A percentile compares a stretch with the other conserved stretches of the same genome.
Evolutionary conservation across 2,113 vertebrate species (phyloP).

Genomic region (Pseudolaguvia tuberculata): DNA sequence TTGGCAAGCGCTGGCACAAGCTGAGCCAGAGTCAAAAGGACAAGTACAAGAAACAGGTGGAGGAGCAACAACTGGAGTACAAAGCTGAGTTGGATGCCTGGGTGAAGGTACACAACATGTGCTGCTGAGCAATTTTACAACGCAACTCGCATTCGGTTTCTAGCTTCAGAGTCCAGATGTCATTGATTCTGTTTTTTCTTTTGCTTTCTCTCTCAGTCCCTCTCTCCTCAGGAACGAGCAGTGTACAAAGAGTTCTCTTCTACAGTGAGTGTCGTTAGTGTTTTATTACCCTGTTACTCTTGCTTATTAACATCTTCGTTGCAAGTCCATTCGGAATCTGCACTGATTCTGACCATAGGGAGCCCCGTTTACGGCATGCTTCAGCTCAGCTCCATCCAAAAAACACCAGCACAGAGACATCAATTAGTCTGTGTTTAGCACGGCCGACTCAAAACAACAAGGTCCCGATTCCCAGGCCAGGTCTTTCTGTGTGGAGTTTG

Average conservation of each 20-base stretch:
- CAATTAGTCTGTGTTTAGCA: background rate
- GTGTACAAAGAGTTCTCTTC: conserved; percentile 70
- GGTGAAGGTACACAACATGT: conserved; percentile 63
- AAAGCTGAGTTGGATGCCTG: conserved; percentile 70
- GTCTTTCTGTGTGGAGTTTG: too few relatives aligned
- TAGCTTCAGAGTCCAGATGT: background rate
- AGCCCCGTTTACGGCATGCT: background rate
- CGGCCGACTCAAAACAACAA: too few relatives aligned
- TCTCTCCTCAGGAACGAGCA: conserved; percentile 70
- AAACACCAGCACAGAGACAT: background rate
- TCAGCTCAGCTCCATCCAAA: background rate
- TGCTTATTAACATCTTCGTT: background rate
- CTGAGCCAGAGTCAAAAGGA: conserved; percentile 71
- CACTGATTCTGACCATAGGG: background rate
- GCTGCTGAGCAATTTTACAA: background rate
- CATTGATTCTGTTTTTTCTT: background rate
- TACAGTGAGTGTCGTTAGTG: conserved; percentile 59
- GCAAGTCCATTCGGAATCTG: background rate
- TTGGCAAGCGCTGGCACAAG: conserved; percentile 76
- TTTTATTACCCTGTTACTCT: background rate
- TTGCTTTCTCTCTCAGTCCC: conserved; percentile 56
- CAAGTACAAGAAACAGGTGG: conserved; percentile 75
- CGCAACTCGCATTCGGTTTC: background rate
- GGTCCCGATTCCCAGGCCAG: too few relatives aligned
- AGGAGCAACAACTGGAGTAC: conserved; percentile 74